Base-by-base conservation (phyloP, 2,113 vertebrate species). In the Urocitellus parryii region DNA sequence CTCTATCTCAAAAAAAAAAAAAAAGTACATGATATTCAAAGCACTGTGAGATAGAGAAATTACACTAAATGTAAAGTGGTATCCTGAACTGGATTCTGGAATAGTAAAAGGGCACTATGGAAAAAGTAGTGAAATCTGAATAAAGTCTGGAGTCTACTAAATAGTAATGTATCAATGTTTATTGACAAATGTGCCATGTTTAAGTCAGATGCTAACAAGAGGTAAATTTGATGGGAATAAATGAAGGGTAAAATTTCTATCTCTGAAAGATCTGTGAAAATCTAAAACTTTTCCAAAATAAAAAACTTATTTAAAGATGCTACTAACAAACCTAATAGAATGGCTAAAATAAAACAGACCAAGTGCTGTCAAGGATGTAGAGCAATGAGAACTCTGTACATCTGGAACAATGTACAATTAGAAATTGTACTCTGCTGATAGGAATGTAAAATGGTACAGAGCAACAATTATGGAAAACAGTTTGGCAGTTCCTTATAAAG, bases 291-390 rank as follows among this genome's bases (percentile, higher is more conserved):
- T 65, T 74, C 42, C 42, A 83, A 76, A 76, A 88, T 70, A 78
- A 73, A 94, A 90, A 85, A 78, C 56, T 56, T 48, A 78, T 48
- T 83, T 85, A 42, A 76, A 80, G 84, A 77, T 68, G 42, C 29
- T 48, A 92, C 17, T 48, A 77, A 39, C 56, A 88, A 4, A 76
- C 68, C 48, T 91, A 91, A 39, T 70, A 88, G 32, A 88, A 88
- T 51, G 77, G 84, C 61, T 95, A 92, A 80, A 95, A 87, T 56
- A 82, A 95, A 86, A 92, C 42, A 76, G 76, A 81, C n/a, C 27
- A 87, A 45, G 37, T 27, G 11, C 45, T 77, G 18, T 42, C 24
- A 82, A 95, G 51, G 32, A 82, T 37, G 14, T 0, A 1, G 45
- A 91, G 12, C 81, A 80, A 81, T 39, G 32, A 79, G 37, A 82